Base-by-base conservation (phyloP, 2,888 invertebrate genomes). In the Eristalis intricaria region DNA sequence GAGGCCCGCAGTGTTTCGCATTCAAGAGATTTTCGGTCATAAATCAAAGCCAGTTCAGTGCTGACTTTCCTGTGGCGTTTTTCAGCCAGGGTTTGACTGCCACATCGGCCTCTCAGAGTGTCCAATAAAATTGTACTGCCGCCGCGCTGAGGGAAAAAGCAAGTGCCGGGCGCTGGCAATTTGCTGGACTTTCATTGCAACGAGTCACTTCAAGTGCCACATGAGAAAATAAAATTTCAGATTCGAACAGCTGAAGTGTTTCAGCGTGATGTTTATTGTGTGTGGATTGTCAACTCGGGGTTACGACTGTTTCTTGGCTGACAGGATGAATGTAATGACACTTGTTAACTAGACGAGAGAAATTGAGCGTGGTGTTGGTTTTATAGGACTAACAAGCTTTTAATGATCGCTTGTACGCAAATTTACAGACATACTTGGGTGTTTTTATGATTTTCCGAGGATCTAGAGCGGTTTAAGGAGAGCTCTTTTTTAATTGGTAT, bases 1-100 rank as follows among this genome's bases (percentile, higher is more conserved):
- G 19, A 11, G 38, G 26, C 26, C 60, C 13, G 11, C 19, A 63
- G 26, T 61, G 50, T 35, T 11, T 38, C 29, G 15, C 10, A 43
- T 19, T 26, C 26, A n/a, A 60, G 23, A 63, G 63, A 70, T 71
- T 71, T 79, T 79, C 65, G 78, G 71, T 19, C 70, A 60, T 79
- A 79, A 79, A 79, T 79, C 78, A 79, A 70, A 38, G 58, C 29
- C 70, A 71, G 38, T 71, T 8, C 70, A n/a, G 58, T 40, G 64
- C 38, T n/a, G 70, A 40, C 38, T 38, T 61, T 65, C 66, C 50
- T 15, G 58, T 13, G 58, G 65, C 10, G 38, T 38, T 13, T n/a
- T 38, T 13, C 13, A 13, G 38, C 1, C 38, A 38, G 13, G 0
- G 35, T 35, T 35, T 35, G 35, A 35, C 10, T 32, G 56, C 10